These are phyloP conservation scores for Palythoa grandis DNA, from an alignment of 92 coral and sea anemone genomes.

Conservation along the genomic window DNA sequence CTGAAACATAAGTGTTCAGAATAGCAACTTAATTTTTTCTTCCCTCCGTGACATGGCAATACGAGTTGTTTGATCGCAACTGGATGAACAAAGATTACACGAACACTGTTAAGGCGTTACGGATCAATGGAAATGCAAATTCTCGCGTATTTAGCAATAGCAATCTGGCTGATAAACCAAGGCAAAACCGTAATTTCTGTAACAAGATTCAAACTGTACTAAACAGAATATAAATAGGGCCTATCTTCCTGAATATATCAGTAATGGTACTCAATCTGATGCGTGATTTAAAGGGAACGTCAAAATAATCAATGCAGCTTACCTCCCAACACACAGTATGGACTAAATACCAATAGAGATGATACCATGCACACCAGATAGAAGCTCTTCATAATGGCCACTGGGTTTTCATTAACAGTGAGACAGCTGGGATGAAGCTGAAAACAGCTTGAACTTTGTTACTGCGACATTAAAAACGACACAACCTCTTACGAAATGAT, in stretches of 20 bases:
- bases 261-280: not conserved
- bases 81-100: not conserved
- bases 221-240: not conserved
- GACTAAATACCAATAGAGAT: not conserved
- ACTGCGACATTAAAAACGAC: not conserved
- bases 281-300: not conserved
- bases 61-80: not conserved
- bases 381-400: not conserved
- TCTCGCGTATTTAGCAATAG: not conserved
- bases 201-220: not conserved
- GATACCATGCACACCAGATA: not conserved
- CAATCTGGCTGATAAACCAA: not conserved
- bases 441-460: not conserved
- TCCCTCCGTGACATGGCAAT: not conserved
- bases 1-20: not conserved
- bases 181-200: not conserved
- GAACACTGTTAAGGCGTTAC: not conserved
- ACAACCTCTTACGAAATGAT: not conserved
- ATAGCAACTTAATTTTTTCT: not conserved
- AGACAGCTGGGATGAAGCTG: not conserved
- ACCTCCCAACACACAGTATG: not conserved
- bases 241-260: not conserved
- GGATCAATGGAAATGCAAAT: not conserved
- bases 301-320: not conserved
- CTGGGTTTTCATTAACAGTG: not conserved